Percentiles rank a stretch among this genome's conserved stretches.
phyloP scores from a whole-genome alignment of 1,140 invertebrate species.

The Anastrepha ludens region DNA sequence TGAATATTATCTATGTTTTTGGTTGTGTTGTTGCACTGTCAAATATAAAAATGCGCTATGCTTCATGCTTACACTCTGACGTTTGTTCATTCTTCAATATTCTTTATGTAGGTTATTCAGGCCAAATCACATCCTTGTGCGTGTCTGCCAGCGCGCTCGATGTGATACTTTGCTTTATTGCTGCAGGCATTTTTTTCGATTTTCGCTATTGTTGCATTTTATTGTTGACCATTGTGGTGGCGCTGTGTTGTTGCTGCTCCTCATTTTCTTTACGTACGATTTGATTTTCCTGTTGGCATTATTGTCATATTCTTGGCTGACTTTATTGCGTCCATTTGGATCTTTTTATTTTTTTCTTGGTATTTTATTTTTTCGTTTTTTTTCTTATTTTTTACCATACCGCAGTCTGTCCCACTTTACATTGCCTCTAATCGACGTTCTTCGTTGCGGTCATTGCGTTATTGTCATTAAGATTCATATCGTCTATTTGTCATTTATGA shows the following conservation, averaged over 20 bases:
- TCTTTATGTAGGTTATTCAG: not conserved
- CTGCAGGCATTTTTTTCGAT: not conserved
- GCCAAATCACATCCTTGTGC: slow-evolving; percentile 3
- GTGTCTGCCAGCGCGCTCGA: not conserved
- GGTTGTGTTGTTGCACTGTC: not conserved
- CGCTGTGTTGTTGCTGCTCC: not conserved
- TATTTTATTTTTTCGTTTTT: not conserved
- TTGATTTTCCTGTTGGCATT: slow-evolving; percentile 14
- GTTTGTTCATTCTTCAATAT: slow-evolving; percentile 23
- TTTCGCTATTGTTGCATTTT: not conserved
- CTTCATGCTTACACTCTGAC: slow-evolving; percentile 18
- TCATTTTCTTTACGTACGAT: not conserved
- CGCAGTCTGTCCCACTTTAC: not conserved
- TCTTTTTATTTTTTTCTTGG: not conserved
- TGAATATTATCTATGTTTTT: not conserved
- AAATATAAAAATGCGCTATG: slow-evolving; percentile 40
- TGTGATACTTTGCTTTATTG: slow-evolving; percentile 20
- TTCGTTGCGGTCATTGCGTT: slow-evolving; percentile 33
- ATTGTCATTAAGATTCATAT: slow-evolving; percentile 49
- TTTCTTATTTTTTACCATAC: not conserved
- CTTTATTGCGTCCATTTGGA: not conserved
- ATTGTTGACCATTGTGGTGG: slow-evolving; percentile 28
- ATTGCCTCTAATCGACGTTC: slow-evolving; percentile 25
- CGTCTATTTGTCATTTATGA: slow-evolving; percentile 45
- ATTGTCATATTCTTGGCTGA: not conserved